Percentiles rank a stretch among this genome's conserved stretches.
Conservation (phyloP, 1,140 invertebrate species). For the Neelides sp. region DNA sequence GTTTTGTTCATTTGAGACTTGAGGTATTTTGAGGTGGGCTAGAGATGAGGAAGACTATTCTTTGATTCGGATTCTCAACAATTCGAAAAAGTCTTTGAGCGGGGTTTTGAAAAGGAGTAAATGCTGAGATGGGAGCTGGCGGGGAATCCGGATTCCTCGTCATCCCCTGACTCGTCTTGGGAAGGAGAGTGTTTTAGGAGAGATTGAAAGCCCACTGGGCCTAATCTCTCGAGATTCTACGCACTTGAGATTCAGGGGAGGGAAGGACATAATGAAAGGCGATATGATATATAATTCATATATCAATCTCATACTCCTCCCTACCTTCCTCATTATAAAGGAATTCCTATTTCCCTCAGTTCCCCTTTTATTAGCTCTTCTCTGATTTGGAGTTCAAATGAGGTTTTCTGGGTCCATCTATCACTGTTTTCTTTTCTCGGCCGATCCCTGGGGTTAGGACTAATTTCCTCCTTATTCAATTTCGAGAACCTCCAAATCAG, state of each 20-base stretch:
- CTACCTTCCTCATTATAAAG: constrained; percentile 17
- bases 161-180: no score
- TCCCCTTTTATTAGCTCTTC: constrained; percentile 25
- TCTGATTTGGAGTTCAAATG: constrained; percentile 24
- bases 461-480: constrained; percentile 4
- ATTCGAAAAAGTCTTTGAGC: no score
- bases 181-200: background rate
- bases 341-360: constrained; percentile 20
- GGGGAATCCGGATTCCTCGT: no score
- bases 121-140: no score
- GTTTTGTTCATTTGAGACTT: no score
- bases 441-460: background rate
- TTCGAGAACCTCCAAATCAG: no score
- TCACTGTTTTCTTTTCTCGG: constrained; percentile 6
- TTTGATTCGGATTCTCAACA: no score
- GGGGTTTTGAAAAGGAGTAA: no score
- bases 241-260: constrained; percentile 28
- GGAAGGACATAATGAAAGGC: constrained; percentile 29
- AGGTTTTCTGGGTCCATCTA: background rate
- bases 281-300: constrained; percentile 32
- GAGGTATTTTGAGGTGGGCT: no score
- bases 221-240: constrained; percentile 29
- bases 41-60: no score
- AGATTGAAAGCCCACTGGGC: background rate
- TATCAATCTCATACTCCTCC: constrained; percentile 27